A percentile compares a stretch with the other conserved stretches of the same genome.
Evolutionary conservation across 2,888 invertebrate species (phyloP).

Genomic region (Caenorhabditis sp.): DNA sequence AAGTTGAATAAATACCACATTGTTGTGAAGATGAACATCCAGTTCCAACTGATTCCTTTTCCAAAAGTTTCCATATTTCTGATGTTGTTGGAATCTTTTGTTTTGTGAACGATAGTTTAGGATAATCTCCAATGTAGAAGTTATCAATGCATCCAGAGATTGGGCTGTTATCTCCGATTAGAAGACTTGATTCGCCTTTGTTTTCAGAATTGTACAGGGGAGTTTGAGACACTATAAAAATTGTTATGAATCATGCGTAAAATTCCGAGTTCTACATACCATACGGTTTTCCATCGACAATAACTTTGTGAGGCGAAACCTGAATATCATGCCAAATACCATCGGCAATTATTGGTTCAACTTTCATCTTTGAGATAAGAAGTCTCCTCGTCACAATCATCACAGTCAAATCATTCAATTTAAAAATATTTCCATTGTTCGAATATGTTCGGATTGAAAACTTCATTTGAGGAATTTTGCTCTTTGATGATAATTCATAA

Average conservation of each 20-base stretch:
- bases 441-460: constrained; percentile 50
- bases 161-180: constrained; percentile 22
- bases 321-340: constrained; percentile 52
- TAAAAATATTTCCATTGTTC: constrained; percentile 45
- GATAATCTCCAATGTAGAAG: constrained; percentile 40
- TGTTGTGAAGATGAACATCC: constrained; percentile 49
- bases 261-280: constrained; percentile 38
- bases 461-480: constrained; percentile 19
- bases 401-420: constrained; percentile 18
- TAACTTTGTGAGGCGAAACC: constrained; percentile 38
- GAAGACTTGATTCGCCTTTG: constrained; percentile 9
- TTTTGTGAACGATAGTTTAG: constrained; percentile 41
- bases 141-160: constrained; percentile 41
- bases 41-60: constrained; percentile 36
- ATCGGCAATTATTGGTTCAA: constrained; percentile 42
- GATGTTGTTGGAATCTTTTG: constrained; percentile 22
- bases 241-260: background rate
- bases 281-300: constrained; percentile 42
- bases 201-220: constrained; percentile 27
- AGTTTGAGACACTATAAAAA: constrained; percentile 18
- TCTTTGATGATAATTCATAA: constrained; percentile 28
- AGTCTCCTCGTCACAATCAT: constrained; percentile 38
- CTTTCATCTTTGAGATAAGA: constrained; percentile 17
- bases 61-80: constrained; percentile 23
- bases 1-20: constrained; percentile 48